Evolutionary conservation across 2,113 vertebrate genomes (phyloP), one percentile per base, ranked within the genome.

Genomic region (Phodopus roborovskii): DNA sequence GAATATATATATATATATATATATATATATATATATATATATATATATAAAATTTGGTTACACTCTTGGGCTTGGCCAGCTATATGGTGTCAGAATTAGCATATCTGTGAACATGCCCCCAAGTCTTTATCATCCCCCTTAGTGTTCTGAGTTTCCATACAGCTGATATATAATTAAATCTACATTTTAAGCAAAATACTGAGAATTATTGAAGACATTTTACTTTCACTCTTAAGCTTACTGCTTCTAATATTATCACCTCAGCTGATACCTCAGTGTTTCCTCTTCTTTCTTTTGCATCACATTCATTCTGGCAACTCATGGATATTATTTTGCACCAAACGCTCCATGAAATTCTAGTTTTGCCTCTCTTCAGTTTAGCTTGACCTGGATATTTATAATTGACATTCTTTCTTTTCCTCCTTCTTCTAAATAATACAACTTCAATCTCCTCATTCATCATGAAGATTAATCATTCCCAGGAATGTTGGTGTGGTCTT

Each of bases 341-440:
- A 64, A 15, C n/a, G 16, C 33, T 90, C 36, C 20, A 78, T 56
- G 36, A 81, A 82, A 39, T 58, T 95, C 36, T 95, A 6, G 60
- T 87, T 91, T 26, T 36, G 86, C 36, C 42, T 90, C 45, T 81
- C 8, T 86, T 45, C 9, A n/a, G 94, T 88, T 93, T 90, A 91
- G 90, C 66, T 90, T 53, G 75, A n/a, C 62, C 79, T 93, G 45
- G 22, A 36, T 85, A 70, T 88, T 81, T 42, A 62, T 60, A 90
- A 60, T 68, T 53, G 48, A 45, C 48, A 87, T 87, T 93, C 58
- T 92, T 86, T 92, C 64, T 85, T 92, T 92, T 94, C 79, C 75
- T n/a, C n/a, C 75, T 93, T 62, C n/a, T 60, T 71, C 39, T 42
- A 74, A 75, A 86, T 42, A 87, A 64, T 83, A 94, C 85, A 70